phyloP scores from a whole-genome alignment of 2,888 invertebrate species.

The Ceratothoa steindachneri region DNA sequence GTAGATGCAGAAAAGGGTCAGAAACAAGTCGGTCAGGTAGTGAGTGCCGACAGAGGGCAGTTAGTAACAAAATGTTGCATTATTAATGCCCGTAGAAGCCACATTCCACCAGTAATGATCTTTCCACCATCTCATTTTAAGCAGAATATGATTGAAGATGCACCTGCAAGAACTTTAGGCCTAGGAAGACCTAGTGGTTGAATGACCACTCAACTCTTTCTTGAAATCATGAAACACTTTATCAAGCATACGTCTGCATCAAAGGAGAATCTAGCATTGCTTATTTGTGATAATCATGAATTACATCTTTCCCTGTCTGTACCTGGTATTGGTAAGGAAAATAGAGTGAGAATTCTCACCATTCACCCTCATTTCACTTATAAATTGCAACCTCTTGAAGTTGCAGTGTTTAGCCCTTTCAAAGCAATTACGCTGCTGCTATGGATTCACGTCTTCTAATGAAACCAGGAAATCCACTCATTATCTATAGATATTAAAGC shows the following conservation, averaged over 20 bases:
- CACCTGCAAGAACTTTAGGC: constrained; percentile 52
- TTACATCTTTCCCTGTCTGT: constrained; percentile 47
- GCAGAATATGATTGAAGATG: constrained; percentile 51
- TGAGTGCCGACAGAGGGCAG: constrained; percentile 36
- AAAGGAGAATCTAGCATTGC: constrained; percentile 43
- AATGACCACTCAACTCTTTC: constrained; percentile 48
- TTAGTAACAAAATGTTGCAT: constrained; percentile 40
- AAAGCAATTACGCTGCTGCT: constrained; percentile 40
- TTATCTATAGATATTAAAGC: constrained; percentile 8
- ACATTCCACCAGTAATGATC: constrained; percentile 36
- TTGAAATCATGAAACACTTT: constrained; percentile 49
- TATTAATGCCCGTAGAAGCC: constrained; percentile 40
- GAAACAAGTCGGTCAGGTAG: constrained; percentile 33
- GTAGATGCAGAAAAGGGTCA: constrained; percentile 49
- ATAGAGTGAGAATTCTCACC: constrained; percentile 53
- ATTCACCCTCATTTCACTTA: constrained; percentile 53
- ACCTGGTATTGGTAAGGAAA: constrained; percentile 51
- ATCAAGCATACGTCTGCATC: constrained; percentile 47
- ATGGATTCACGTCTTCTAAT: constrained; percentile 20
- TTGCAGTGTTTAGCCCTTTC: constrained; percentile 50
- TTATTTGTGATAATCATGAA: constrained; percentile 49
- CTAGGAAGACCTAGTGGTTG: constrained; percentile 50
- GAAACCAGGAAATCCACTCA: constrained; percentile 10
- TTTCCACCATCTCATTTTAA: constrained; percentile 40
- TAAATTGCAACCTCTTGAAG: constrained; percentile 53